Evolutionary conservation across 2,888 invertebrate species (phyloP), one percentile per base, ranked within the genome.

Genomic region (Osedax frankpressi): DNA sequence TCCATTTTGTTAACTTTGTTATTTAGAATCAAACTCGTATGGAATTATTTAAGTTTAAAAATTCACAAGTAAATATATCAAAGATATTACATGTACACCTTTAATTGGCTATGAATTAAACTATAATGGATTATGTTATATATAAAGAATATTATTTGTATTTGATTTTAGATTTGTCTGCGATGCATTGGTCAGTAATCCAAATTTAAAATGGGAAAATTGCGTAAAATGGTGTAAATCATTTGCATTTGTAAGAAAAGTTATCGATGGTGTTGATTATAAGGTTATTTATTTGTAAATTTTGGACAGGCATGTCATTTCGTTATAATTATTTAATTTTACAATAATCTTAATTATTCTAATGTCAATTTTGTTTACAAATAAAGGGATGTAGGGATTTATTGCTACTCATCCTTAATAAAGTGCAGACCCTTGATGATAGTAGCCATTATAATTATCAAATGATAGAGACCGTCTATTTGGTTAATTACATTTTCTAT

Each of bases 221-320:
- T 89, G 90, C 77, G 90, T 91, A 77, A 93, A 92, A 84, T 96
- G 95, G 94, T 89, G 92, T 71, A 90, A 91, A 84, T 89, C 91
- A 81, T 94, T 96, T 82, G 88, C 88, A 78, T 86, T 95, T 2
- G 90, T 96, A 73, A 88, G 90, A 78, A 89, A 89, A 82, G 90
- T 94, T 65, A 92, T 96, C 80, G 90, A 91, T 60, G 90, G 92
- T 74, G 94, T 95, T 0, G 94, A 95, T 84, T 96, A 96, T 82
- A 96, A 96, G 86, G 95, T 84, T 29, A 69, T 11, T 28, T 19
- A 11, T 29, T 24, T 14, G 2, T n/a, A n/a, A n/a, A n/a, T n/a
- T n/a, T n/a, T n/a, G n/a, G n/a, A n/a, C n/a, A n/a, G n/a, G n/a
- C n/a, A n/a, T n/a, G n/a, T n/a, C n/a, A n/a, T n/a, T n/a, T n/a